Evolutionary conservation across 2,888 invertebrate genomes (phyloP).

Genomic region (Drosophila neutralis): DNA sequence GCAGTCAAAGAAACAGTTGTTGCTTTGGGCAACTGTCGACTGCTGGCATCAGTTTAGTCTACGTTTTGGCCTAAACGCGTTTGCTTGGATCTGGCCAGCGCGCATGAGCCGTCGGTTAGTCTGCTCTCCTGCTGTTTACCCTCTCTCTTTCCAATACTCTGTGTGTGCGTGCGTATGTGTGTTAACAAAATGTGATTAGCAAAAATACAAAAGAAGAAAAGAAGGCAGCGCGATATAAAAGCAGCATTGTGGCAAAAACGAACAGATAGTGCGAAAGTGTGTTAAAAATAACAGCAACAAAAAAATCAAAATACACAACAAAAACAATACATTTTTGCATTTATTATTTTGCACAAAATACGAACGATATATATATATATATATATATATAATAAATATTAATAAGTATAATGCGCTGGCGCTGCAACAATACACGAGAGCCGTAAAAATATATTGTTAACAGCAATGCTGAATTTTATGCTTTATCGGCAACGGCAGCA

Average conservation of each 20-base stretch:
- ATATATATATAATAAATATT: slow-evolving; percentile 18
- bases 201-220: slow-evolving; percentile 78
- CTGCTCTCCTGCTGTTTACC: slow-evolving; percentile 32
- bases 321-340: slow-evolving; percentile 38
- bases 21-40: slow-evolving; percentile 18
- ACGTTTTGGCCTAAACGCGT: slow-evolving; percentile 82
- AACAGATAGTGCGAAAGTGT: slow-evolving; percentile 51
- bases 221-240: slow-evolving; percentile 55
- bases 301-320: slow-evolving; percentile 17
- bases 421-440: slow-evolving; percentile 53
- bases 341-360: slow-evolving; percentile 24
- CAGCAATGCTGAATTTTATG: slow-evolving; percentile 63
- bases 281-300: slow-evolving; percentile 38
- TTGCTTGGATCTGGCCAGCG: slow-evolving; percentile 74
- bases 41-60: slow-evolving; percentile 68
- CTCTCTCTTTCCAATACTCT: slow-evolving; percentile 18
- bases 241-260: slow-evolving; percentile 63
- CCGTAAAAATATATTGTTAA: slow-evolving; percentile 49
- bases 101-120: slow-evolving; percentile 66
- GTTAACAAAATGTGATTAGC: slow-evolving; percentile 81
- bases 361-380: background rate
- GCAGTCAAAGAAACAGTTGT: slow-evolving; percentile 1
- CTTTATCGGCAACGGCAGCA: slow-evolving; percentile 71
- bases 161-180: slow-evolving; percentile 46
- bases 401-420: slow-evolving; percentile 53